Base-by-base conservation (phyloP, 2,888 invertebrate genomes). In the Icerya purchasi region DNA sequence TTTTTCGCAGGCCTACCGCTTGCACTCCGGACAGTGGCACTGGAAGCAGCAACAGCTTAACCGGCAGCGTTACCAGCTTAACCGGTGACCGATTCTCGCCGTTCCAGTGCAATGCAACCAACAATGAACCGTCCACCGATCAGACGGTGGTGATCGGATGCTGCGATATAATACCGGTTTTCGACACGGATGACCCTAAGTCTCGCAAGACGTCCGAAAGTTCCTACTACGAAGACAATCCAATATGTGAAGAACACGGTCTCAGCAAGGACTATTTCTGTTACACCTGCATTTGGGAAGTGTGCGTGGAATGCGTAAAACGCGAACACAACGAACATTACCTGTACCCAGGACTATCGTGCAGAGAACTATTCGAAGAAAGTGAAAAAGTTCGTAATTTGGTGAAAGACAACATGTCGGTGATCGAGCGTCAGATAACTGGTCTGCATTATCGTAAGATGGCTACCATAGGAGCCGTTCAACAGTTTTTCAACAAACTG, bases 251-350 rank as follows among this genome's bases (percentile, higher is more conserved):
- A 25, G 59, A 59, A 10, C 59, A 59, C 50, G 22, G 50, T 54
- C 50, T 59, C 36, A 54, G 49, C 50, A 54, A 59, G 22, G 59
- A 59, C 14, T 59, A 54, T 54, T 59, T 54, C 24, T 59, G 59
- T 54, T 54, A 54, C 50, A 50, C 25, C 23, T 59, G 59, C 50
- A 36, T 22, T 5, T 50, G 14, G 22, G 59, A 59, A 36, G 59
- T 59, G 25, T 59, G 59, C 54, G 54, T 50, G 5, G 54, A 59
- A 49, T 59, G 59, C 50, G 36, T 59, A 10, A 54, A 54, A 20
- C 22, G 18, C 3, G 50, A 53, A 14, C 59, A 59, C 23, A 59
- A 54, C 54, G 54, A 50, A n/a, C 59, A 59, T 23, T 54, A 59
- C 10, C 36, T 59, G 23, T 54, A 59, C 19, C 59, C 59, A 19